Percentiles rank a stretch among this genome's conserved stretches.
Evolutionary conservation across 2,113 vertebrate species (phyloP).

Genomic region (Zapornia atra): DNA sequence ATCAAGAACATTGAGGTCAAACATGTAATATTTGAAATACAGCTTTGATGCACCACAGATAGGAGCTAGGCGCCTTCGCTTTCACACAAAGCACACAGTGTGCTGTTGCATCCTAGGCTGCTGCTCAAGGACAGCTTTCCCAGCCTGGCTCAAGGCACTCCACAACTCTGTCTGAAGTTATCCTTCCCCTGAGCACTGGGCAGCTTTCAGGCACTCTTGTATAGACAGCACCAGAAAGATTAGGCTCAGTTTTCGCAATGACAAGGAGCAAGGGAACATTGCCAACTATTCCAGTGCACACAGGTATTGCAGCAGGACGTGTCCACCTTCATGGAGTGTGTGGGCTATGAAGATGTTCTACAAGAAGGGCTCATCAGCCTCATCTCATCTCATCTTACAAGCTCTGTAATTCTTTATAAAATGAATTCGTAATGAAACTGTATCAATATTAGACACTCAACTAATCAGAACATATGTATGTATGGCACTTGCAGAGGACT

Average conservation of each 20-base stretch:
- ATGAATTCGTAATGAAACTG: background rate
- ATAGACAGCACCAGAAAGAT: background rate
- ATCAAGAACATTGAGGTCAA: background rate
- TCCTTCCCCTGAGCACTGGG: background rate
- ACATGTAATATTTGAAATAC: background rate
- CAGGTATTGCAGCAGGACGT: accelerated
- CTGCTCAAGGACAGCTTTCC: background rate
- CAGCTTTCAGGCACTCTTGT: background rate
- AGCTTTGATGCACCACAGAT: background rate
- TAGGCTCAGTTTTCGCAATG: background rate
- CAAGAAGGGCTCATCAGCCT: background rate
- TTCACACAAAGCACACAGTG: background rate
- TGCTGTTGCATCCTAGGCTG: background rate
- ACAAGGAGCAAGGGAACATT: background rate
- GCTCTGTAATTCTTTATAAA: background rate
- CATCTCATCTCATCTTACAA: background rate
- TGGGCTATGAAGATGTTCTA: background rate
- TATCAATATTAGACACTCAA: background rate
- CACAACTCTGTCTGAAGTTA: background rate
- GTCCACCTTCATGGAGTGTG: accelerated
- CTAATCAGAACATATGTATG: background rate
- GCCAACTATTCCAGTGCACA: background rate
- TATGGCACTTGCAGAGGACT: background rate
- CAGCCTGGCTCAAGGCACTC: background rate
- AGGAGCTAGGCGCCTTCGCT: background rate